phyloP scores from a whole-genome alignment of 2,888 invertebrate species.

The Oithona nana region DNA sequence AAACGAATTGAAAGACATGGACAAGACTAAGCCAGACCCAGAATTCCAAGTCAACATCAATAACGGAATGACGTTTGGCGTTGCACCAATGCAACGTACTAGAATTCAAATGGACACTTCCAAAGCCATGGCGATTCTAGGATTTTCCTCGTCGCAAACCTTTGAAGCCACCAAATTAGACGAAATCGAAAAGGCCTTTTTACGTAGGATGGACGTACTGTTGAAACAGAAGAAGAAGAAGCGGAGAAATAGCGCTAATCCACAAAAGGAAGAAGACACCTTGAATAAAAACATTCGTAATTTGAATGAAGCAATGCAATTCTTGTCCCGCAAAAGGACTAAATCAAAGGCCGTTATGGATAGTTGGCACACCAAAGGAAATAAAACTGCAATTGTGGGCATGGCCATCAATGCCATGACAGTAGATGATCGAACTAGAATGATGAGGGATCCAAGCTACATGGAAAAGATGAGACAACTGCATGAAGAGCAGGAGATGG shows the following conservation, averaged over 20 bases:
- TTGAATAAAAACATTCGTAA: not conserved
- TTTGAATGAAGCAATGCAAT: not conserved
- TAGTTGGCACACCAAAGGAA: not conserved
- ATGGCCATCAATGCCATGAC: no score
- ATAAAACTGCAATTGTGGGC: not conserved
- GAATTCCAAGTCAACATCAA: no score
- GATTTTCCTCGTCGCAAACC: not conserved
- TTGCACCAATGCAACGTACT: not conserved
- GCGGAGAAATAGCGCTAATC: not conserved
- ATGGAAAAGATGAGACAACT: no score
- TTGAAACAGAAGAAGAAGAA: not conserved
- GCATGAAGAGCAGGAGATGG: no score
- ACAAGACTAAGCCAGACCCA: no score
- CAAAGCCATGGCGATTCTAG: constrained; percentile 2
- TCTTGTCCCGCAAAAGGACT: not conserved
- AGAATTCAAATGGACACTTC: not conserved
- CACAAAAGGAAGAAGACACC: not conserved
- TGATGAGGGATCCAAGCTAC: no score
- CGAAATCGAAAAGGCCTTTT: not conserved
- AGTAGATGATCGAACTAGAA: no score
- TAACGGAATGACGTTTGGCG: no score
- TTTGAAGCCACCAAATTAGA: not conserved
- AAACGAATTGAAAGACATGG: no score
- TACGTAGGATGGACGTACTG: not conserved
- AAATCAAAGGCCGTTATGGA: not conserved